Conservation (phyloP, 1,140 invertebrate species). For the Megalopta genalis region DNA sequence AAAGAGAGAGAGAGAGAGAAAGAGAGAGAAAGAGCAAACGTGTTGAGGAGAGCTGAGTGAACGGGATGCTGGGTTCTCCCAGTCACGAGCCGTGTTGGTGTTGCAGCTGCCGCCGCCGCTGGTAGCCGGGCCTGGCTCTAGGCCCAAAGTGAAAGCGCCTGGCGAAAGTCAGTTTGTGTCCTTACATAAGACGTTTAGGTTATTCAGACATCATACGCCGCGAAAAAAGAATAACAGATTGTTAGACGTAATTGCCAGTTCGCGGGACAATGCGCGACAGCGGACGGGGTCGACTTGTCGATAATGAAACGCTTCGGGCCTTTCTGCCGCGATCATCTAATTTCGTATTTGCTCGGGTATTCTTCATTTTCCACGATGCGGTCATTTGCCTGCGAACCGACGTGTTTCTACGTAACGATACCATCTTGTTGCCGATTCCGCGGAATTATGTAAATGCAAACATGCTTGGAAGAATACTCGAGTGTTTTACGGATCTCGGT, state of each 20-base stretch:
- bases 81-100: conserved; percentile 58
- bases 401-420: too few species aligned
- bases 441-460: too few species aligned
- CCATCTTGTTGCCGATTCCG: too few species aligned
- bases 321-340: too few species aligned
- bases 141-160: conserved; percentile 76
- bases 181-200: conserved; percentile 77
- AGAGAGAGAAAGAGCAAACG: conserved; percentile 12
- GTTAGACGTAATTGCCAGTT: conserved; percentile 47
- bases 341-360: too few species aligned
- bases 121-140: conserved; percentile 56
- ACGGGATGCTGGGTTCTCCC: conserved; percentile 72
- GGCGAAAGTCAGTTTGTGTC: conserved; percentile 76
- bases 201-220: conserved; percentile 72
- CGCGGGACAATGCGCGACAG: not conserved
- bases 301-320: too few species aligned
- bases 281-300: too few species aligned
- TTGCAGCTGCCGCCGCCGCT: conserved; percentile 58
- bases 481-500: too few species aligned
- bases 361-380: too few species aligned
- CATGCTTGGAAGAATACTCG: too few species aligned
- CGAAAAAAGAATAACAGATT: conserved; percentile 39
- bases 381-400: too few species aligned
- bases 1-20: not conserved
- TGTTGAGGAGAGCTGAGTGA: conserved; percentile 64